These are phyloP conservation scores for Cynopterus sphinx DNA, from an alignment of 2,797 vertebrate genomes.

Conservation along the genomic window DNA sequence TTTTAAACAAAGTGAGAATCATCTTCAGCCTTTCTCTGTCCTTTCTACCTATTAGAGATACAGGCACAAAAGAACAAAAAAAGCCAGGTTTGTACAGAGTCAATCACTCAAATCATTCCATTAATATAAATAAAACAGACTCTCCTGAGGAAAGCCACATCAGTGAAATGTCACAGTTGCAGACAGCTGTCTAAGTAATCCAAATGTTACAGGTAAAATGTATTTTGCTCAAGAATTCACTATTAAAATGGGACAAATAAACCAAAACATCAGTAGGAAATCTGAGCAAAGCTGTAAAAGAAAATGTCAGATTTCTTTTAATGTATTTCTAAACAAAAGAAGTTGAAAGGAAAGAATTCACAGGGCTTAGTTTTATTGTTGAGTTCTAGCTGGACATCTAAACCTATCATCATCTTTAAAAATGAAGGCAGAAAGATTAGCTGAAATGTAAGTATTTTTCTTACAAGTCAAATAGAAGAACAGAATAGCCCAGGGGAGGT, in stretches of 20 bases:
- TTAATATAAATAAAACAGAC: background rate
- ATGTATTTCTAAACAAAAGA: slow-evolving; percentile 46
- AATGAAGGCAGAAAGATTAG: background rate
- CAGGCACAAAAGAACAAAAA: background rate
- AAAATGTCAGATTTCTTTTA: slow-evolving; percentile 16
- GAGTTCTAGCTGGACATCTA: background rate
- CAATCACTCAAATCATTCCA: background rate
- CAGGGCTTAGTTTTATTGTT: background rate
- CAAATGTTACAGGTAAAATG: background rate
- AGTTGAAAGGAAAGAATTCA: background rate
- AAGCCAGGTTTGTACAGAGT: background rate
- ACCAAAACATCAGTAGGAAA: slow-evolving; percentile 30
- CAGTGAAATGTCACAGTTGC: slow-evolving; percentile 17
- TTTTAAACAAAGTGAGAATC: slow-evolving; percentile 23
- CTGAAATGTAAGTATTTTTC: background rate
- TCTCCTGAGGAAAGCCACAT: slow-evolving; percentile 12
- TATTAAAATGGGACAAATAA: slow-evolving; percentile 3
- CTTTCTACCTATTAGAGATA: background rate
- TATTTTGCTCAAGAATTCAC: slow-evolving; percentile 19
- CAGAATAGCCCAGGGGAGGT: background rate
- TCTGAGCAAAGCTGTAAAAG: background rate
- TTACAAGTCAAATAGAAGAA: background rate
- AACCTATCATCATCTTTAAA: background rate
- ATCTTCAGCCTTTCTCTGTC: background rate
- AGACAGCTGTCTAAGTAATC: background rate